Evolutionary conservation across 1,140 invertebrate species (phyloP), one percentile per base, ranked within the genome.

Genomic region (Cydia strobilella): DNA sequence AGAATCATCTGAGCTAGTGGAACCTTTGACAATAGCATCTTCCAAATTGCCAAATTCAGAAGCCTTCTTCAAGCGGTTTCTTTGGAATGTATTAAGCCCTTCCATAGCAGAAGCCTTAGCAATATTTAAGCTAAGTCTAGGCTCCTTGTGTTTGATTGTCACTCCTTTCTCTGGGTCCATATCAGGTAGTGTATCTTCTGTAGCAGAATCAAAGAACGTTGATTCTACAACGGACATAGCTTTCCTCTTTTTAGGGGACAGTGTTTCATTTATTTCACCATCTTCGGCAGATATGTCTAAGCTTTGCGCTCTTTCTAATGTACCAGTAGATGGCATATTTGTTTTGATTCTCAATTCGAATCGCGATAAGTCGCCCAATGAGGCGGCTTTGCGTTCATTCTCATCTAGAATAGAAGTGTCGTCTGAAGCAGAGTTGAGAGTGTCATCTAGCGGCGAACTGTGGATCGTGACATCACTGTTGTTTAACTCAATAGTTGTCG

Each of bases 291-390:
- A 95, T 84, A 97, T 95, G 77, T 97, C 97, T 12, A 97, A 88
- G 79, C 96, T 97, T 82, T 97, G 96, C 0, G 97, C 96, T 77
- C 97, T 94, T 90, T 97, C 96, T 23, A 97, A 88, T 25, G 95
- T 96, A 42, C 94, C 93, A 23, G 88, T 92, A 39, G 90, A 84
- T 25, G 87, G 89, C 75, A 88, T 92, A 51, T 74, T 88, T 1
- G 93, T 93, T 81, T 94, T 95, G 15, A 90, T 79, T 76, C 90
- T 92, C 3, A 94, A 92, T 78, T 96, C 95, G 77, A 97, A 95
- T 85, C 95, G 95, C 0, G 96, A 96, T 39, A 97, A 88, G 88
- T 97, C 97, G 3, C 96, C 96, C 2, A 97, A 92, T 74, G 96
- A 97, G 0, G 96, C 96, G 2, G 96, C 96, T 93, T 96, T 97